Percentiles rank a stretch among this genome's conserved stretches.
Evolutionary conservation across 2,113 vertebrate genomes (phyloP).

Genomic region (Mohoua ochrocephala): DNA sequence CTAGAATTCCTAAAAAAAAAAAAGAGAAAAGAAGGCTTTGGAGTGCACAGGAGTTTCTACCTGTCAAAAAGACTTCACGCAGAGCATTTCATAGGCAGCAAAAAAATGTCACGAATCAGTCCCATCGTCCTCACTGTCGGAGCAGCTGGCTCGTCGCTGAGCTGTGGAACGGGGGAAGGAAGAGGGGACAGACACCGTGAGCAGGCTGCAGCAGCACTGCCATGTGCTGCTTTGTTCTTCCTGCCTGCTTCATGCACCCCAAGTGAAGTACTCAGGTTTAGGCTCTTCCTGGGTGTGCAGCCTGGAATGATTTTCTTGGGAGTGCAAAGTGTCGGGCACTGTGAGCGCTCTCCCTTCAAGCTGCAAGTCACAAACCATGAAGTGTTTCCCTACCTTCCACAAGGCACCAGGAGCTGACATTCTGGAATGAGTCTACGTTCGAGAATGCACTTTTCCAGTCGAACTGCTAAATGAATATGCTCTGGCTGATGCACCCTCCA

Average conservation of each 20-base stretch:
- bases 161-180: neutral
- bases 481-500: neutral
- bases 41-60: neutral
- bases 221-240: neutral
- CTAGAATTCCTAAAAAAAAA: neutral
- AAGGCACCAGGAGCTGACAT: neutral
- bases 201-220: neutral
- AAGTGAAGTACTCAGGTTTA: neutral
- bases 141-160: neutral
- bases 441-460: neutral
- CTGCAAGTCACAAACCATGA: neutral
- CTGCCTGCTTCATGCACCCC: neutral
- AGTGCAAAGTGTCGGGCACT: neutral
- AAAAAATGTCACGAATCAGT: neutral
- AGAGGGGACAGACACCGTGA: neutral
- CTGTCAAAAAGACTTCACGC: neutral
- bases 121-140: neutral
- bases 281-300: neutral
- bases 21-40: neutral
- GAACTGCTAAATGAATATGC: neutral
- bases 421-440: accelerated
- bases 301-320: neutral
- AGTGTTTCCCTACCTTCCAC: neutral
- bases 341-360: neutral
- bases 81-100: neutral